Percentiles rank a stretch among this genome's conserved stretches.
phyloP scores from a whole-genome alignment of 2,797 vertebrate genomes.

The Kryptolebias ocellatus region DNA sequence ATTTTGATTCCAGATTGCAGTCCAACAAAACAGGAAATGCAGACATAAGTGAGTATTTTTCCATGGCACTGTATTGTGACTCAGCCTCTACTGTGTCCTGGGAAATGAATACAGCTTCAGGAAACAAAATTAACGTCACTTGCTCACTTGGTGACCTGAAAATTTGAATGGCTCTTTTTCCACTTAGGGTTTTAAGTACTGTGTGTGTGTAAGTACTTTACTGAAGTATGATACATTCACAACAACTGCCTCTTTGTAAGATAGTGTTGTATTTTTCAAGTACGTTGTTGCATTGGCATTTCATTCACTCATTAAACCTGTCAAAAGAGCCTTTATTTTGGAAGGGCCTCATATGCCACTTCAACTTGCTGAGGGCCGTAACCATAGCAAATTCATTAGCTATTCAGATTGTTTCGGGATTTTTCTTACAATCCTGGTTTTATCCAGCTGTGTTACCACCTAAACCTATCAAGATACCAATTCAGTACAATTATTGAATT shows the following conservation, averaged over 20 bases:
- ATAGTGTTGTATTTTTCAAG: conserved; percentile 17
- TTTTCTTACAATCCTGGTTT: conserved; percentile 48
- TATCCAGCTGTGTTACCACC: conserved; percentile 57
- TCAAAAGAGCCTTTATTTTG: conserved; percentile 49
- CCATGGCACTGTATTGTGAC: too few relatives aligned
- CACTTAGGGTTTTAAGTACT: not conserved
- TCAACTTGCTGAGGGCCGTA: conserved; percentile 21
- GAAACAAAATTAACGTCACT: not conserved
- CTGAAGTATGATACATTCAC: not conserved
- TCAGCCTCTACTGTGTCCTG: too few relatives aligned
- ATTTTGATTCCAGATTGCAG: not conserved
- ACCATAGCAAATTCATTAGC: conserved; percentile 50
- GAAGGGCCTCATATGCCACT: conserved; percentile 42
- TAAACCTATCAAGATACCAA: conserved; percentile 50
- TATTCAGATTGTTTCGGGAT: conserved; percentile 56
- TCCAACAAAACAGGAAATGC: not conserved
- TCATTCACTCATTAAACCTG: conserved; percentile 40
- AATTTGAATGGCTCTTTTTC: not conserved
- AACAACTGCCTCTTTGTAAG: conserved; percentile 13
- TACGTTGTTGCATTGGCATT: conserved; percentile 25
- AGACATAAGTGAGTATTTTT: not conserved
- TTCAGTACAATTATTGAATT: conserved; percentile 39
- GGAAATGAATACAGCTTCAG: not conserved
- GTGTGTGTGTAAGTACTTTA: not conserved
- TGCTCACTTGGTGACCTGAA: not conserved